phyloP scores from a whole-genome alignment of 2,113 vertebrate genomes.

The Cynopterus brachyotis region DNA sequence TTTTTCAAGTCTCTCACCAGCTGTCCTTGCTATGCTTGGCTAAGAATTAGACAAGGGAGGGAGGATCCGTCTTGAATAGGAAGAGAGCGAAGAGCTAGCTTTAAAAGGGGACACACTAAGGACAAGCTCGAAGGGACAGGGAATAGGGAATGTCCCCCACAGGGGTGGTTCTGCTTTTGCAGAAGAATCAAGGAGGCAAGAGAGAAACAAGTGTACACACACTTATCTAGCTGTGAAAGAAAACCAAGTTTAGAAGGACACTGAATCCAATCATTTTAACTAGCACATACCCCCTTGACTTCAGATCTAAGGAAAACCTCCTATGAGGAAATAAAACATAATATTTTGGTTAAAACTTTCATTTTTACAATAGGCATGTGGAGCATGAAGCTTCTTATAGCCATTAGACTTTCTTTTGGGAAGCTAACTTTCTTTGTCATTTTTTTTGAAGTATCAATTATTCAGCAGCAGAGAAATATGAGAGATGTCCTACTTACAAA shows the following conservation, averaged over 20 bases:
- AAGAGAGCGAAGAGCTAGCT: slow-evolving; percentile 68
- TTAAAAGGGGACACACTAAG: slow-evolving; percentile 76
- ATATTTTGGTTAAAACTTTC: slow-evolving; percentile 8
- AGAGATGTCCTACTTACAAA: neutral
- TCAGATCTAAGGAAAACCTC: neutral
- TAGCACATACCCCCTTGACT: neutral
- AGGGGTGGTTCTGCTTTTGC: slow-evolving; percentile 49
- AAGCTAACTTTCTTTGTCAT: neutral
- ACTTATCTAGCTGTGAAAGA: neutral
- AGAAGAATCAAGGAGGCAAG: slow-evolving; percentile 46
- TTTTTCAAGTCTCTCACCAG: slow-evolving; percentile 75
- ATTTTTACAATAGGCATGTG: neutral
- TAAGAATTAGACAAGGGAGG: slow-evolving; percentile 80
- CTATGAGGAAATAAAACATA: neutral
- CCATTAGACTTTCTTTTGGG: neutral
- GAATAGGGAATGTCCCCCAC: slow-evolving; percentile 49
- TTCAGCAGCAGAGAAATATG: neutral
- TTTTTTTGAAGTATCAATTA: neutral
- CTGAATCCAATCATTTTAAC: neutral
- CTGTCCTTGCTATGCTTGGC: slow-evolving; percentile 81
- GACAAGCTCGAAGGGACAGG: slow-evolving; percentile 69
- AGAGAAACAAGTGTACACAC: slow-evolving; percentile 8
- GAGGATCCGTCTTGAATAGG: slow-evolving; percentile 78
- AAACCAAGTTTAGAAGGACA: slow-evolving; percentile 2
- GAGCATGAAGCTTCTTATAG: neutral